A percentile compares a stretch with the other conserved stretches of the same genome.
Conservation (phyloP, 2,113 vertebrate genomes). For the Perognathus longimembris region DNA sequence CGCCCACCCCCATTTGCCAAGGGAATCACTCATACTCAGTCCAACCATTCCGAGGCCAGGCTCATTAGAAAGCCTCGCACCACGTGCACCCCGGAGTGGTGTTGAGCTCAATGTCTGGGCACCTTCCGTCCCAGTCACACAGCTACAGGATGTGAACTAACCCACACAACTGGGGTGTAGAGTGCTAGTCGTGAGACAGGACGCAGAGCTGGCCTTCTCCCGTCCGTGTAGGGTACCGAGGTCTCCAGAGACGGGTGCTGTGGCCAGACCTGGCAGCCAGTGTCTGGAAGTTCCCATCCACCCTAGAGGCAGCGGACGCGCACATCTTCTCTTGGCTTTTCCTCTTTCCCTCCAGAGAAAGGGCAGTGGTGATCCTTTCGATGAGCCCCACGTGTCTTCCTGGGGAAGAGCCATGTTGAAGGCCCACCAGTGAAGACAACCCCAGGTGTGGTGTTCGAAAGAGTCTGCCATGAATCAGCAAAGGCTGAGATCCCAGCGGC, state of each 20-base stretch:
- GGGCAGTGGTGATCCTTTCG: neutral
- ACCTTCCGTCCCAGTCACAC: neutral
- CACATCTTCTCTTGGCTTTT: neutral
- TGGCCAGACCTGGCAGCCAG: neutral
- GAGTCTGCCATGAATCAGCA: neutral
- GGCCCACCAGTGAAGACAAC: neutral
- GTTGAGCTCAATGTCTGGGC: neutral
- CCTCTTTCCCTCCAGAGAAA: neutral
- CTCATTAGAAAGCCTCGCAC: neutral
- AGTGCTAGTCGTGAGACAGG: neutral
- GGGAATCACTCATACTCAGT: neutral
- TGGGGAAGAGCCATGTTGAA: neutral
- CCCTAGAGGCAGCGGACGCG: neutral
- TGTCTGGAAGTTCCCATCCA: neutral
- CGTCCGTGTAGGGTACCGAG: conserved; percentile 7
- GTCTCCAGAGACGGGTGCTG: neutral
- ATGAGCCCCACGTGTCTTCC: neutral
- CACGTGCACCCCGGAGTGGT: neutral
- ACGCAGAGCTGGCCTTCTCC: neutral
- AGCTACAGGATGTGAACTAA: neutral
- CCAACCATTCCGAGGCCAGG: neutral
- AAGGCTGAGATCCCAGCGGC: neutral
- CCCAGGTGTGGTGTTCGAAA: neutral
- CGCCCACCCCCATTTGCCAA: neutral
- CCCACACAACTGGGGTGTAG: too few species aligned